A percentile compares a stretch with the other conserved stretches of the same genome.
These are phyloP conservation scores for Lithobates sylvaticus DNA, from an alignment of 2,797 vertebrate genomes.

Conservation along the genomic window DNA sequence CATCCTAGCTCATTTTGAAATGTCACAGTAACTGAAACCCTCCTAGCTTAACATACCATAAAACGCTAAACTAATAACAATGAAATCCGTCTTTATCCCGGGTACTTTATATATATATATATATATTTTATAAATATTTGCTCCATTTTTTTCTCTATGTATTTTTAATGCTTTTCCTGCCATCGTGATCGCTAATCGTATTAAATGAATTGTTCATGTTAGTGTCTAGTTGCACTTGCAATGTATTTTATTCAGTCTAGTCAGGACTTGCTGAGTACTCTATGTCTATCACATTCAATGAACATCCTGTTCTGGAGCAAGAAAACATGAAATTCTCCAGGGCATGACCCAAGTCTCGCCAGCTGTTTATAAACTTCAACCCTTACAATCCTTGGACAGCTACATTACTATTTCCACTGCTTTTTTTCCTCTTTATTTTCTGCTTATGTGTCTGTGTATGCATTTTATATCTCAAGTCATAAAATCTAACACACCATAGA, in stretches of 20 bases:
- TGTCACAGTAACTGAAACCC: no score
- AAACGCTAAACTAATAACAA: background rate
- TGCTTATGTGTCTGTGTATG: background rate
- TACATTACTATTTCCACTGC: conserved; percentile 2
- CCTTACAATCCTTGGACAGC: conserved; percentile 7
- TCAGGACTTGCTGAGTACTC: background rate
- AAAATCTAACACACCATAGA: conserved; percentile 9
- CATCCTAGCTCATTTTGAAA: no score
- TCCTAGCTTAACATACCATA: background rate
- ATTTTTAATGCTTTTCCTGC: background rate
- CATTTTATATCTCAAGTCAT: conserved; percentile 34
- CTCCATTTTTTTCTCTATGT: background rate
- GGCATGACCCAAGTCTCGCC: conserved; percentile 1
- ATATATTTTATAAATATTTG: background rate
- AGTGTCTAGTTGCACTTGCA: background rate
- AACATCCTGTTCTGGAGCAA: conserved; percentile 16
- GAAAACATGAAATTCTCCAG: conserved; percentile 35
- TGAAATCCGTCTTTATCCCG: background rate
- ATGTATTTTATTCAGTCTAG: background rate
- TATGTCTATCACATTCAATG: conserved; percentile 19
- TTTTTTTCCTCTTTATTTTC: background rate
- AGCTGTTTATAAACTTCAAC: conserved; percentile 30
- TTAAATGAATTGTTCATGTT: background rate
- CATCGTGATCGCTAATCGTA: background rate
- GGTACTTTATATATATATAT: background rate